A percentile compares a stretch with the other conserved stretches of the same genome.
These are phyloP conservation scores for Oncorhynchus mykiss DNA, from an alignment of 2,113 vertebrate species.

Conservation along the genomic window DNA sequence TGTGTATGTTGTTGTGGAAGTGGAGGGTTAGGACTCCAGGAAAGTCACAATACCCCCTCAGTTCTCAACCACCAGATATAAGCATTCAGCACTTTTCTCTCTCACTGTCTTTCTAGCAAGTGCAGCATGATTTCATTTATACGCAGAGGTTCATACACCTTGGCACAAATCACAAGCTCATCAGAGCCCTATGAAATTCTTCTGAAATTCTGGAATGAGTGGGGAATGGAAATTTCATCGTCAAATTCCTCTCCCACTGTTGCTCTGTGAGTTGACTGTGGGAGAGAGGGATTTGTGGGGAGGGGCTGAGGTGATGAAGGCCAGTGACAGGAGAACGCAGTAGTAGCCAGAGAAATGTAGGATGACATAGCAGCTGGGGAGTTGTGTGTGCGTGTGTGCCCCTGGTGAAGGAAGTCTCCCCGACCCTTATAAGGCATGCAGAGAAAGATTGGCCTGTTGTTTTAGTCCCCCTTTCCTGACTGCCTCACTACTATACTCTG, in stretches of 20 bases:
- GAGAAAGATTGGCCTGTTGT: neutral
- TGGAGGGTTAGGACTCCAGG: neutral
- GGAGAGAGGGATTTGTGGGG: neutral
- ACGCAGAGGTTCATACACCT: too few relatives aligned
- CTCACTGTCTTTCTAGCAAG: neutral
- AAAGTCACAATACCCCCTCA: slow-evolving; percentile 58
- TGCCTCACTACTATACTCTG: slow-evolving; percentile 19
- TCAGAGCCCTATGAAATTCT: neutral
- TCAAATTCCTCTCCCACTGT: slow-evolving; percentile 10
- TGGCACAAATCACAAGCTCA: neutral
- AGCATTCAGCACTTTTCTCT: slow-evolving; percentile 19
- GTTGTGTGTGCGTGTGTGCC: neutral
- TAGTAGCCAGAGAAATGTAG: slow-evolving; percentile 9
- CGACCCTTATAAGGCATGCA: slow-evolving; percentile 25
- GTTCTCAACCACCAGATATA: slow-evolving; percentile 23
- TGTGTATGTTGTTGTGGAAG: slow-evolving; percentile 23
- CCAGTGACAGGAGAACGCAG: neutral
- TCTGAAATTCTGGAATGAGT: neutral
- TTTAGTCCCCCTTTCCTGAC: slow-evolving; percentile 19
- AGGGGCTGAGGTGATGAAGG: neutral
- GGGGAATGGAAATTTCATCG: neutral
- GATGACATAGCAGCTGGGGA: slow-evolving; percentile 32
- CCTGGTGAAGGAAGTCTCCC: slow-evolving; percentile 30
- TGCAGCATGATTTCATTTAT: too few relatives aligned
- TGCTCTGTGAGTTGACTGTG: neutral